Conservation (phyloP, 35 echinoderm and acorn worm species). For the Stichopus chloronotus region DNA sequence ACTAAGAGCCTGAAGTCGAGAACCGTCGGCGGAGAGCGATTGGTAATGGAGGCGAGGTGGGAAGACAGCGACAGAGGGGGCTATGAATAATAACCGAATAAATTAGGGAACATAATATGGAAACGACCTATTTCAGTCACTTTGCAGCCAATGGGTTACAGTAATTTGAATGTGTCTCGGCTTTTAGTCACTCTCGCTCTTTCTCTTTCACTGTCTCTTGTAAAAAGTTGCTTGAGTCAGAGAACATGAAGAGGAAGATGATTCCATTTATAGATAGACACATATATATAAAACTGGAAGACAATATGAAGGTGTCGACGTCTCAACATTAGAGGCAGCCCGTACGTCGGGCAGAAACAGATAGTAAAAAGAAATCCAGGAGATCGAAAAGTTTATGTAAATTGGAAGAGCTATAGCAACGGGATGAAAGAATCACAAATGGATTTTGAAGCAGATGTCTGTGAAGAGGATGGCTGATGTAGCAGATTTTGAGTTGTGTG, state of each 20-base stretch:
- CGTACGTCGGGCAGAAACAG: too few species aligned
- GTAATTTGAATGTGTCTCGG: not conserved
- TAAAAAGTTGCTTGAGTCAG: slow-evolving; percentile 5
- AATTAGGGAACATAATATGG: slow-evolving; percentile 37
- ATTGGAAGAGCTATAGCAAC: too few species aligned
- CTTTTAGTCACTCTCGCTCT: slow-evolving; percentile 17
- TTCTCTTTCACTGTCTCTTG: too few species aligned
- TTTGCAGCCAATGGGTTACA: not conserved
- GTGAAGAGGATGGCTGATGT: too few species aligned
- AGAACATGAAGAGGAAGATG: not conserved
- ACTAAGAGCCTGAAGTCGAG: not conserved
- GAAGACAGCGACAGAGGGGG: not conserved
- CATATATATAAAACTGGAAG: not conserved
- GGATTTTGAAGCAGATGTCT: too few species aligned
- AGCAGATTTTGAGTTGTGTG: too few species aligned
- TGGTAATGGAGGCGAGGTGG: slow-evolving; percentile 6
- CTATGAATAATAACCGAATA: slow-evolving; percentile 43
- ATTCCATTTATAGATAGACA: too few species aligned
- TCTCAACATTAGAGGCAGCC: too few species aligned
- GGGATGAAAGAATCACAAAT: too few species aligned
- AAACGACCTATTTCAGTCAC: slow-evolving; percentile 49
- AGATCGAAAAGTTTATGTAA: too few species aligned
- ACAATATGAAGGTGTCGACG: too few species aligned
- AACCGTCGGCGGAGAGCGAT: not conserved
- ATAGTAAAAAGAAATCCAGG: too few species aligned